Conservation (phyloP, 2,888 invertebrate species). For the Bhutanitis thaidina region DNA sequence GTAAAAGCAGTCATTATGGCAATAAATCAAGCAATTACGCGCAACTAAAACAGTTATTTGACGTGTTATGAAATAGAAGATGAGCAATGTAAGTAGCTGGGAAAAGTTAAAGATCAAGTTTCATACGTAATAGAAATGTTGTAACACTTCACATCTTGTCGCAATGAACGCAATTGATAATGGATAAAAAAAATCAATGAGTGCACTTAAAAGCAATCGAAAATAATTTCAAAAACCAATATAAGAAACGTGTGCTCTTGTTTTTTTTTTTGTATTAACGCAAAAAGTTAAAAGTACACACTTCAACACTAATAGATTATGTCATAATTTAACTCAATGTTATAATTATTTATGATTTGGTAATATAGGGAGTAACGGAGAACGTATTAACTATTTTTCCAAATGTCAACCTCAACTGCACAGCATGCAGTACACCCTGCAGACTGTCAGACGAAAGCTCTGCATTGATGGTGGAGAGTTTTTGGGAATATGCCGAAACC, state of each 20-base stretch:
- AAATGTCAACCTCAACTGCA: no score
- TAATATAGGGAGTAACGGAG: no score
- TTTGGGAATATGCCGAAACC: no score
- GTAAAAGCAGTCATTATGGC: conserved; percentile 9
- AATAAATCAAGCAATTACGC: conserved; percentile 17
- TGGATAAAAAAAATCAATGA: conserved; percentile 1
- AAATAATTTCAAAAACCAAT: not conserved
- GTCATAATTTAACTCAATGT: no score
- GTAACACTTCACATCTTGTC: conserved; percentile 5
- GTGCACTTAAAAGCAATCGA: conserved; percentile 5
- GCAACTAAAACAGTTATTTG: conserved; percentile 13
- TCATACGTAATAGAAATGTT: conserved; percentile 14
- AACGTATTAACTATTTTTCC: no score
- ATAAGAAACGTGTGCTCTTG: not conserved
- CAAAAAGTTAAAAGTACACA: no score
- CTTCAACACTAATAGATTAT: no score
- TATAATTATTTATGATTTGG: no score
- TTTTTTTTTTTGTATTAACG: no score
- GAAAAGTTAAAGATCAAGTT: conserved; percentile 17
- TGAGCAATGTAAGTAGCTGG: conserved; percentile 11
- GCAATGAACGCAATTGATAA: conserved; percentile 9
- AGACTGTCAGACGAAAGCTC: no score
- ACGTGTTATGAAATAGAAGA: conserved; percentile 17
- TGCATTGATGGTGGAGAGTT: no score
- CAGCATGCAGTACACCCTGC: no score